phyloP scores from a whole-genome alignment of 2,797 vertebrate genomes.

The Poecilia wingei region DNA sequence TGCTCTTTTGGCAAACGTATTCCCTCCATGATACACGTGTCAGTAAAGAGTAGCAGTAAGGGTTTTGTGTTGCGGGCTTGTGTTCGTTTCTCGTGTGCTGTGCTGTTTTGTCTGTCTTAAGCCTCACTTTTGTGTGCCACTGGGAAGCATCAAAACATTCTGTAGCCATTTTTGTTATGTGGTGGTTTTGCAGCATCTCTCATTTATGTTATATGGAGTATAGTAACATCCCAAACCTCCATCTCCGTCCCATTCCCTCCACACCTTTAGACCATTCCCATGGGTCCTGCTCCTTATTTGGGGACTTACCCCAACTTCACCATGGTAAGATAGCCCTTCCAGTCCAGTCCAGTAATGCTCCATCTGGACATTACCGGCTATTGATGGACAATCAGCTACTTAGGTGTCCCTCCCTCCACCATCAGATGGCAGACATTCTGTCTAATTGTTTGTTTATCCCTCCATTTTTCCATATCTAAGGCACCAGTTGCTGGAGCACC shows the following conservation, averaged over 20 bases:
- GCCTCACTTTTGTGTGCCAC: constrained; percentile 5
- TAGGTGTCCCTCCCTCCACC: constrained; percentile 44
- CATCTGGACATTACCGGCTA: constrained; percentile 61
- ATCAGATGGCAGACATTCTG: constrained; percentile 4
- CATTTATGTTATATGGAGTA: constrained; percentile 61
- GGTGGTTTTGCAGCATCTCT: constrained; percentile 47
- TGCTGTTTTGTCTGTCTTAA: constrained; percentile 17
- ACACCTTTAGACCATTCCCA: constrained; percentile 76
- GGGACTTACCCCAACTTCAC: constrained; percentile 88
- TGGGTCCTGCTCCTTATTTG: constrained; percentile 81
- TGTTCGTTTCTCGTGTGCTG: constrained; percentile 28
- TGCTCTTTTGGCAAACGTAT: constrained; percentile 15
- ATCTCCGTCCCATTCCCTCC: constrained; percentile 63
- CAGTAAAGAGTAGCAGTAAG: constrained; percentile 14
- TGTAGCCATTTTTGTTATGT: constrained; percentile 4
- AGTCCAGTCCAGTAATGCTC: constrained; percentile 64
- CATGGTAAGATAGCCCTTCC: constrained; percentile 87
- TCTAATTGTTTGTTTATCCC: constrained; percentile 48
- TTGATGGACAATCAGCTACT: constrained; percentile 60
- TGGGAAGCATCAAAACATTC: background rate
- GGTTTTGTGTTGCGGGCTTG: constrained; percentile 26
- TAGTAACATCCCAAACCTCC: constrained; percentile 76
- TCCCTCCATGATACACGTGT: constrained; percentile 38
- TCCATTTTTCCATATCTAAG: constrained; percentile 73
- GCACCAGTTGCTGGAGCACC: constrained; percentile 85